Base-by-base conservation (phyloP, 2,797 vertebrate genomes). In the Cryptoprocta ferox region DNA sequence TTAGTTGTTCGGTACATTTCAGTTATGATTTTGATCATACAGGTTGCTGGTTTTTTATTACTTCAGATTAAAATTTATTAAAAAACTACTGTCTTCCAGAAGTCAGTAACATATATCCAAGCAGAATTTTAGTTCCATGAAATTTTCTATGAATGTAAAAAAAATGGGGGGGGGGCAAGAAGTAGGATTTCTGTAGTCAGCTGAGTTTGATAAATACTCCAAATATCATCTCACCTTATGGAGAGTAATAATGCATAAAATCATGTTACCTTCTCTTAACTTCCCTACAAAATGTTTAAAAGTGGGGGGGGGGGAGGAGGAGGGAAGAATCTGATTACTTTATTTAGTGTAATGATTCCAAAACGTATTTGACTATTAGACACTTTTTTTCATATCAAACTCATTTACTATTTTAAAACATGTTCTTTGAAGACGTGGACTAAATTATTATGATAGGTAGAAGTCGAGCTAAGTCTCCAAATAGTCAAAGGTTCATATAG, bases 181-280 rank as follows among this genome's bases (percentile, higher is more conserved):
- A 26, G n/a, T 28, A 9, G n/a, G 8, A 45, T 6, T 50, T 93
- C 24, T 70, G 2, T 80, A 76, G 65, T 84, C 48, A 82, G 84
- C 61, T 84, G 96, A 89, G 15, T 81, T 89, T 93, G 59, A 88
- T 84, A 93, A 97, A 84, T 75, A 13, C 37, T 88, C 45, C 71
- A 88, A 65, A 73, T 89, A 91, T 68, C 70, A 87, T 59, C 35
- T 73, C 15, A 81, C 48, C 14, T 95, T 48, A 12, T 32, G 35
- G 39, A 89, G 10, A 88, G 2, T 76, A 11, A 87, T 24, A 18
- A 15, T 68, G 9, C 50, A 82, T 75, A 81, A 71, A 81, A 85
- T 32, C 12, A 11, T 73, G 42, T 71, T 83, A 84, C 79, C 37
- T 86, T 75, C 16, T 92, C 71, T 37, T 15, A 95, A 56, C 12